Conservation (phyloP, 2,113 vertebrate genomes). For the Ornithorhynchus anatinus region DNA sequence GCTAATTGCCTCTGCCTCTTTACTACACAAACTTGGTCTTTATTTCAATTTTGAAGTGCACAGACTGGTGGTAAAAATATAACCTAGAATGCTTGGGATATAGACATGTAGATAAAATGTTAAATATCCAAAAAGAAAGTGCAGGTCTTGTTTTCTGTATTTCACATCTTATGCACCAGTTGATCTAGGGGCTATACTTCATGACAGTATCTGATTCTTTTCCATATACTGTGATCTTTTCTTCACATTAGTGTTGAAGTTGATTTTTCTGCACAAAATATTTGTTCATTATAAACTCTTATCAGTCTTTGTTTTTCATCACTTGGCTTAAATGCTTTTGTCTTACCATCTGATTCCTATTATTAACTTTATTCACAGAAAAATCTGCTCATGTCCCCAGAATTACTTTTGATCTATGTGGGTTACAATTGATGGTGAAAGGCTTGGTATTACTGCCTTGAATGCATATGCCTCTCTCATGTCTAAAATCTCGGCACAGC, state of each 20-base stretch:
- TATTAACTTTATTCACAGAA: slow-evolving; percentile 49
- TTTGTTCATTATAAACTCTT: neutral
- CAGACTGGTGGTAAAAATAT: too few relatives aligned
- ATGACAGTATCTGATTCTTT: neutral
- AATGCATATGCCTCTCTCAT: slow-evolving; percentile 32
- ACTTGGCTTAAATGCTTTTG: neutral
- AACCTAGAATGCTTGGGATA: too few relatives aligned
- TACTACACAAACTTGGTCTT: too few relatives aligned
- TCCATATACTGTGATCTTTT: neutral
- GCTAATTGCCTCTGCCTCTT: too few relatives aligned
- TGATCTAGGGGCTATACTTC: neutral
- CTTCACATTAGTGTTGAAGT: neutral
- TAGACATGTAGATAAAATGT: neutral
- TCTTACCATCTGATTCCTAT: slow-evolving; percentile 34
- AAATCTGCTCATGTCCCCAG: slow-evolving; percentile 56
- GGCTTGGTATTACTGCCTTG: slow-evolving; percentile 41
- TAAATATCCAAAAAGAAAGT: neutral
- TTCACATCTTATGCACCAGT: neutral
- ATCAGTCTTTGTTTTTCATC: slow-evolving; percentile 8
- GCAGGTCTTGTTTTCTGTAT: neutral
- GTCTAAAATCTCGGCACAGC: slow-evolving; percentile 29
- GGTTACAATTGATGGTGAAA: slow-evolving; percentile 47
- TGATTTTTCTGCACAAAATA: neutral
- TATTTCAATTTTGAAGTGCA: too few relatives aligned
- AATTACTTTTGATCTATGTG: slow-evolving; percentile 57